Conservation (phyloP, 2,797 vertebrate genomes). For the Malacoctenus gilli region DNA sequence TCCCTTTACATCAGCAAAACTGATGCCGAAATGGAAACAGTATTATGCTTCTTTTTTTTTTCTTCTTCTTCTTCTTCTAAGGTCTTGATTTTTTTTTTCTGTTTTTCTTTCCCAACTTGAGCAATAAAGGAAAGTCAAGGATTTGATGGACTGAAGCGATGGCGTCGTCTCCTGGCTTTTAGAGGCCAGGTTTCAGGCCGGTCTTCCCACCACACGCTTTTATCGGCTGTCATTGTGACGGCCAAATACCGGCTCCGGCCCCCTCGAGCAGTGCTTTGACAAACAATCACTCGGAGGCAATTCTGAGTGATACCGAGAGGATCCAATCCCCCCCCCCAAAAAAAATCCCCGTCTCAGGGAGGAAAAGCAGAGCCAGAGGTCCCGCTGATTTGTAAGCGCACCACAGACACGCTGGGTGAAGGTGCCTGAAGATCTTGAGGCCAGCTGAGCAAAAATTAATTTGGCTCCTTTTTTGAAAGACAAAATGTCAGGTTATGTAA, state of each 20-base stretch:
- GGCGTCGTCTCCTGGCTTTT: conserved; percentile 3
- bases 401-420: conserved; percentile 7
- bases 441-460: conserved; percentile 22
- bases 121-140: conserved; percentile 30
- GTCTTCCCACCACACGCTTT: conserved; percentile 8
- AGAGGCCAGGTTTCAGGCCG: conserved; percentile 14
- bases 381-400: conserved; percentile 22
- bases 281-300: conserved; percentile 35
- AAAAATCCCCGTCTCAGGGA: conserved; percentile 5
- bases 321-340: conserved; percentile 8
- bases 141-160: conserved; percentile 35
- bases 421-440: not conserved
- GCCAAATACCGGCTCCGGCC: conserved; percentile 12
- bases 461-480: conserved; percentile 3
- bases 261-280: conserved; percentile 28
- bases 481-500: conserved; percentile 21
- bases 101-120: conserved; percentile 9
- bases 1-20: conserved; percentile 44
- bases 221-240: conserved; percentile 30
- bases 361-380: conserved; percentile 29
- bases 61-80: conserved; percentile 27
- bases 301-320: conserved; percentile 24
- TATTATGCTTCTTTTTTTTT: conserved; percentile 26
- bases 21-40: too few species aligned
- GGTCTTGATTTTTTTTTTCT: conserved; percentile 12